Base-by-base conservation (phyloP, 2,113 vertebrate genomes). In the Boleophthalmus pectinirostris region DNA sequence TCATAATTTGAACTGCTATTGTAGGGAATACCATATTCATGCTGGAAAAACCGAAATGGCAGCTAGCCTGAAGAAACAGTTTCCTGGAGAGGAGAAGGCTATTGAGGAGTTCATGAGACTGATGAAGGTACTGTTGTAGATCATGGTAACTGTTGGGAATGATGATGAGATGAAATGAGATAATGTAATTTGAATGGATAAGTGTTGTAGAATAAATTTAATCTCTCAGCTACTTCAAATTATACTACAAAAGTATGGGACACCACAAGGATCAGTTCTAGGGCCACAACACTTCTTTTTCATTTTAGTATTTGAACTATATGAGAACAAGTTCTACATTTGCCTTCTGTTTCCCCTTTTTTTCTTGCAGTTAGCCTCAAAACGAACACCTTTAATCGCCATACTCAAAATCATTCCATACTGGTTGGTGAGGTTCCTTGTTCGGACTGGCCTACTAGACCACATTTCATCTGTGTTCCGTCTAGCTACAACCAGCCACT, bases 61-160 rank as follows among this genome's bases (percentile, higher is more conserved):
- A 9, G 73, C 87, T 0, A 75, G 79, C 0, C 86, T 96, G 61
- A 93, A 93, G 77, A 92, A 87, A 75, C 95, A 95, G 89, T 94
- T 96, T 75, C 94, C 94, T 0, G 70, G 68, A 0, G 94, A 96
- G 74, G 91, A 86, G 15, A 73, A 20, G 14, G 93, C 94, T 64
- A 93, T 95, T 61, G 86, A 91, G 25, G 90, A 95, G 71, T 93
- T 94, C 80, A 91, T 95, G 87, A 90, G 56, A 74, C 64, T 95
- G 25, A 92, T 94, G 87, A 95, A 95, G 94, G 95, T 95, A 87
- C 56, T 1, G 56, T 25, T 1, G 16, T 18, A 18, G 6, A 60
- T 25, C 12, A 60, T 29, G 24, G 13, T 3, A 15, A 60, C 14
- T 13, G 3, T 23, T 16, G 23, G 13, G 3, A 25, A 29, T 25